phyloP scores from a whole-genome alignment of 2,113 vertebrate species.

The Danionella cerebrum region DNA sequence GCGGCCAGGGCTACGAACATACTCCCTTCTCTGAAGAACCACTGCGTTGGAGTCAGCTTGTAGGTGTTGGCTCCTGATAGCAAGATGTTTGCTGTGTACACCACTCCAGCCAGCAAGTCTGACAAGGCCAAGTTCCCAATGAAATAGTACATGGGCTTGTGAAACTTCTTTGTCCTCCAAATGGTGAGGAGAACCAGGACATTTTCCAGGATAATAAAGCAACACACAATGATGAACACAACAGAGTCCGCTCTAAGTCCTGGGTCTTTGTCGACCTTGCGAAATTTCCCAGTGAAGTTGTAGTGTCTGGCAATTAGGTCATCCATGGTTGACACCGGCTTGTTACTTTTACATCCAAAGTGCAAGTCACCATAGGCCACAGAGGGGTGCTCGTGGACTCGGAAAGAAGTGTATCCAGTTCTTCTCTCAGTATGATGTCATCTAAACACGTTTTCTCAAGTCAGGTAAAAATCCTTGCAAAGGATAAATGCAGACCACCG shows the following conservation, averaged over 20 bases:
- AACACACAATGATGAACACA: conserved; percentile 94
- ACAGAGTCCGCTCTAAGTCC: conserved; percentile 78
- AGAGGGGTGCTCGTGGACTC: conserved; percentile 47
- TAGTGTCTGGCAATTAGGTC: conserved; percentile 87
- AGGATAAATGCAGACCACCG: conserved; percentile 33
- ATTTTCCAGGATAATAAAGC: conserved; percentile 94
- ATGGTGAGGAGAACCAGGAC: conserved; percentile 91
- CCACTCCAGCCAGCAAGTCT: conserved; percentile 88
- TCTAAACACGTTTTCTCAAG: conserved; percentile 34
- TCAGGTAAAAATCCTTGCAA: conserved; percentile 44
- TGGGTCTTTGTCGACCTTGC: conserved; percentile 62
- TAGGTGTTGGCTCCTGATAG: conserved; percentile 91
- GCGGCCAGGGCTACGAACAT: conserved; percentile 96
- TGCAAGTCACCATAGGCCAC: conserved; percentile 41
- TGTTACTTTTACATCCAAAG: conserved; percentile 41
- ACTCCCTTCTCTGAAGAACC: conserved; percentile 91
- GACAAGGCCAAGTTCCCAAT: conserved; percentile 97
- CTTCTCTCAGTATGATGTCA: conserved; percentile 3
- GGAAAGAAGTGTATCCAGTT: conserved; percentile 22
- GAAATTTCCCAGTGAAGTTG: conserved; percentile 89
- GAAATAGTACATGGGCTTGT: conserved; percentile 98
- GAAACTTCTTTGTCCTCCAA: conserved; percentile 98
- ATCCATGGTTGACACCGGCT: conserved; percentile 47
- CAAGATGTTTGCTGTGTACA: conserved; percentile 88
- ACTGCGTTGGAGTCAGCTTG: conserved; percentile 81